Conservation (phyloP, 2,888 invertebrate genomes). For the Rhabditophanes sp. region DNA sequence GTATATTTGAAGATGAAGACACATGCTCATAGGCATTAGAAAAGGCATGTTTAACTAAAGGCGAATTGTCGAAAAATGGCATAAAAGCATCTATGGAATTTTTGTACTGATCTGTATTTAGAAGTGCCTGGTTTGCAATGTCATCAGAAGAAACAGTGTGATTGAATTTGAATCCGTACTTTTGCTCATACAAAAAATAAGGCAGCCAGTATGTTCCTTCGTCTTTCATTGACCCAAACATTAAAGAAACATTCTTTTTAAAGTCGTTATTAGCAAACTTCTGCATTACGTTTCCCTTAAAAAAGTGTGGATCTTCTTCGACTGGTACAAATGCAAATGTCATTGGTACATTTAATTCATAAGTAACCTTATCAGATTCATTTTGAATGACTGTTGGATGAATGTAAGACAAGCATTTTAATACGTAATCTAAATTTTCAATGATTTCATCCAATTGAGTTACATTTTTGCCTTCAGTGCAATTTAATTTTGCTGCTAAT, state of each 20-base stretch:
- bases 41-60: conserved; percentile 32
- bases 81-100: conserved; percentile 35
- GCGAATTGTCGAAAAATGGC: conserved; percentile 38
- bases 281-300: conserved; percentile 58
- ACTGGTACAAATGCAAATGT: conserved; percentile 79
- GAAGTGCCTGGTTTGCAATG: conserved; percentile 9
- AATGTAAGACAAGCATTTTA: conserved; percentile 58
- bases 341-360: conserved; percentile 43
- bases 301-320: conserved; percentile 69
- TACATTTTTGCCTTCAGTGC: conserved; percentile 41
- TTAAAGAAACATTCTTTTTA: conserved; percentile 67
- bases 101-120: conserved; percentile 26
- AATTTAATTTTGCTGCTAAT: conserved; percentile 30
- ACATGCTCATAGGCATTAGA: conserved; percentile 36
- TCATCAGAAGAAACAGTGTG: conserved; percentile 29
- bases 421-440: conserved; percentile 31
- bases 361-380: conserved; percentile 33
- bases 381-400: conserved; percentile 25
- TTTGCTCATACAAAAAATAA: conserved; percentile 28
- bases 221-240: conserved; percentile 79
- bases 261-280: conserved; percentile 52
- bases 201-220: conserved; percentile 57
- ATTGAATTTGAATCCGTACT: conserved; percentile 40
- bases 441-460: conserved; percentile 52
- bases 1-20: conserved; percentile 9